phyloP scores from a whole-genome alignment of 2,113 vertebrate genomes.

The Burhinus bistriatus region DNA sequence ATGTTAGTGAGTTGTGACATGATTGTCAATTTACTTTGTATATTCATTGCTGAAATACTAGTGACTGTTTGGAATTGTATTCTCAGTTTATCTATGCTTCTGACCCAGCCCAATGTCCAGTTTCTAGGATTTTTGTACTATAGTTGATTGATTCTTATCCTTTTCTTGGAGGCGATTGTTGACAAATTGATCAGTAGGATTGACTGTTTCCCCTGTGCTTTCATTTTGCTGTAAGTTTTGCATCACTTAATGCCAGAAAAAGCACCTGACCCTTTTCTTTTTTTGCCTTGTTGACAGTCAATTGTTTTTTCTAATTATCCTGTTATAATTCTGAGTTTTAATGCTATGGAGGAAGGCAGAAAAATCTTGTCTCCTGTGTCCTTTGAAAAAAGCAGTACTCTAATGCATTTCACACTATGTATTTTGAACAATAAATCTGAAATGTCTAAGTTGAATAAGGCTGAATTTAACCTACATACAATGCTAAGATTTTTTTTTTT shows the following conservation, averaged over 20 bases:
- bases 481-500: not conserved
- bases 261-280: not conserved
- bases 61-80: not conserved
- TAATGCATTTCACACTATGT: no score
- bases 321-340: not conserved
- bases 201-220: not conserved
- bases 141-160: not conserved
- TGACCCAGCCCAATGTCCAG: not conserved
- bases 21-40: not conserved
- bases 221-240: not conserved
- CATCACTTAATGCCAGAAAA: not conserved
- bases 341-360: not conserved
- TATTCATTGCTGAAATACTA: not conserved
- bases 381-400: not conserved
- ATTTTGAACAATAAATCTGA: no score
- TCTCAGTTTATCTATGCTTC: not conserved
- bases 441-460: not conserved
- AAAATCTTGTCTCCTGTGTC: not conserved
- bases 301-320: not conserved
- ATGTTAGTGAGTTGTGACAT: not conserved
- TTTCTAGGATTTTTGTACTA: not conserved
- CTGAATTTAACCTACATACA: not conserved
- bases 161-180: not conserved
- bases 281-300: not conserved
- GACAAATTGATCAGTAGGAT: not conserved